Conservation (phyloP, 2,797 vertebrate genomes). For the Danio tinwini region DNA sequence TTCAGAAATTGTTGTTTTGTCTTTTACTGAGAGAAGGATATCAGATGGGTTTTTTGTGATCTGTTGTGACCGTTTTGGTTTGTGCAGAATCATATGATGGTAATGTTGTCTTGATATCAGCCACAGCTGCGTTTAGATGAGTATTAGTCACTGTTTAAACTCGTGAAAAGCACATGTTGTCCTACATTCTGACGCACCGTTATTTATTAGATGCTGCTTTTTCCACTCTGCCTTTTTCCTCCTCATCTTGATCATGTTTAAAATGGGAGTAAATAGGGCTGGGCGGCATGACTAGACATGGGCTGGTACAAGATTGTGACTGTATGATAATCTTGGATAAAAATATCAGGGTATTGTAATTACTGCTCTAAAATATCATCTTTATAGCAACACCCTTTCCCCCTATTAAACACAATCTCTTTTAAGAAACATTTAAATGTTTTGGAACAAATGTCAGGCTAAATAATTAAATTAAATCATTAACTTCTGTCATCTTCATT, state of each 20-base stretch:
- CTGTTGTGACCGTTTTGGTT: background rate
- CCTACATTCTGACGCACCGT: slow-evolving; percentile 3
- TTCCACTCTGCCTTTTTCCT: slow-evolving; percentile 8
- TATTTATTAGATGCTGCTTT: slow-evolving; percentile 17
- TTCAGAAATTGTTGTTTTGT: background rate
- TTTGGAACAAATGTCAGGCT: too few relatives aligned
- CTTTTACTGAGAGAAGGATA: background rate
- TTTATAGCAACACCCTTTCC: too few relatives aligned
- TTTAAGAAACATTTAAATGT: too few relatives aligned
- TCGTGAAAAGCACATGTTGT: slow-evolving; percentile 19
- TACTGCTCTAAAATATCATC: too few relatives aligned
- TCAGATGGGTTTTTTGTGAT: background rate
- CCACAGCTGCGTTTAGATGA: background rate
- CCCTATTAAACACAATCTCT: too few relatives aligned
- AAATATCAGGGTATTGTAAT: too few relatives aligned
- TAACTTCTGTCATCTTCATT: too few relatives aligned
- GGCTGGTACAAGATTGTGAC: too few relatives aligned
- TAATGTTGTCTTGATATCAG: background rate
- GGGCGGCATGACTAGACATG: too few relatives aligned
- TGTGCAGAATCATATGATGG: background rate
- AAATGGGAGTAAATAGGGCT: background rate
- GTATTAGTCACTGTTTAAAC: slow-evolving; percentile 18
- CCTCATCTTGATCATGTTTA: background rate
- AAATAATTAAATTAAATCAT: too few relatives aligned
- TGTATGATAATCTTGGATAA: too few relatives aligned